These are phyloP conservation scores for Drosophila pruinosa DNA, from an alignment of 1,140 invertebrate genomes.

Conservation along the genomic window DNA sequence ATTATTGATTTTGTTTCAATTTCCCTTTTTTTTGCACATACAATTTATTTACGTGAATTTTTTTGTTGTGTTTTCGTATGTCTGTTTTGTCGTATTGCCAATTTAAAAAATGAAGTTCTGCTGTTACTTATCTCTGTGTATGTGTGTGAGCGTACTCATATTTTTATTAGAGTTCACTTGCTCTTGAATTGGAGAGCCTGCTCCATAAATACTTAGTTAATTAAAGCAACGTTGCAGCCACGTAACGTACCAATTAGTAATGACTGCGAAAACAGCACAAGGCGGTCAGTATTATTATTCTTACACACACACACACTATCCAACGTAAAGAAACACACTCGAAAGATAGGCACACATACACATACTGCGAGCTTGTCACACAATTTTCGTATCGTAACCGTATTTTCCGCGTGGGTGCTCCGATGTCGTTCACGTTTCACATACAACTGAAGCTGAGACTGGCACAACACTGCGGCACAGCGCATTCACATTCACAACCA, in stretches of 20 bases:
- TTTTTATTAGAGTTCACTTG: not conserved
- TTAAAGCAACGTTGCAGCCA: slow-evolving; percentile 29
- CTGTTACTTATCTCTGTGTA: slow-evolving; percentile 1
- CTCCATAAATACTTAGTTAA: slow-evolving; percentile 12
- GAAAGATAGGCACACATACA: slow-evolving; percentile 16
- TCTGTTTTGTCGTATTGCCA: slow-evolving; percentile 18
- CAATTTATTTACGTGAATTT: slow-evolving; percentile 26
- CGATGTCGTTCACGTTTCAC: slow-evolving; percentile 54
- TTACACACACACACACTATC: slow-evolving; percentile 11
- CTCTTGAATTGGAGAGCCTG: slow-evolving; percentile 1
- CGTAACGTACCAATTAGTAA: slow-evolving; percentile 54
- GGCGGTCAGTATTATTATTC: slow-evolving; percentile 25
- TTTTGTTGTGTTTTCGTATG: not conserved
- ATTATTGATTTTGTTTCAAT: slow-evolving; percentile 70
- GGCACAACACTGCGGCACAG: slow-evolving; percentile 43
- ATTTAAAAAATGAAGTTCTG: slow-evolving; percentile 24
- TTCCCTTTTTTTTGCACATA: slow-evolving; percentile 30
- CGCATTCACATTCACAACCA: slow-evolving; percentile 7
- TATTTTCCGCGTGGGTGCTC: slow-evolving; percentile 36
- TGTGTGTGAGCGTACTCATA: not conserved
- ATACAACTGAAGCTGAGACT: slow-evolving; percentile 49
- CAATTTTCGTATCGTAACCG: slow-evolving; percentile 39
- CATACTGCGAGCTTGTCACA: slow-evolving; percentile 43
- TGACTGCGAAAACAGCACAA: slow-evolving; percentile 33
- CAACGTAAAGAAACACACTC: slow-evolving; percentile 14